These are phyloP conservation scores for Eptesicus fuscus DNA, from an alignment of 2,113 vertebrate species.

Conservation along the genomic window DNA sequence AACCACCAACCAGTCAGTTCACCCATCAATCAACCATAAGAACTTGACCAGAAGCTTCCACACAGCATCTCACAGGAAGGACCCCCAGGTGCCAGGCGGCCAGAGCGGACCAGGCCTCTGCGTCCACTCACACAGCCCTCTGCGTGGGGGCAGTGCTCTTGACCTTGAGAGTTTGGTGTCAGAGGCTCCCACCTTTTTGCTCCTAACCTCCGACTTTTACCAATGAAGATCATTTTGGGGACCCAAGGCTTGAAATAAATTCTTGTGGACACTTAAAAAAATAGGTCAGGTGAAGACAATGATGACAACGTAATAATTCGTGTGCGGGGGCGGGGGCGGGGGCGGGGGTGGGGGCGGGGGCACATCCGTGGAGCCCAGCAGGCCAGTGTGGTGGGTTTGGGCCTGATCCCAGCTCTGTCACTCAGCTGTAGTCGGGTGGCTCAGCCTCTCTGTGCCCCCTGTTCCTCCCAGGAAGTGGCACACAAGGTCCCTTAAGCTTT, in stretches of 20 bases:
- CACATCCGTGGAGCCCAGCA: background rate
- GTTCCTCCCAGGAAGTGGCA: background rate
- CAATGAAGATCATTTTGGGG: background rate
- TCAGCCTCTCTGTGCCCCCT: background rate
- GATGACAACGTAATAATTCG: background rate
- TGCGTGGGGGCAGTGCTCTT: background rate
- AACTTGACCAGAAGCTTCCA: background rate
- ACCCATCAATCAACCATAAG: background rate
- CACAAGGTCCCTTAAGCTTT: background rate
- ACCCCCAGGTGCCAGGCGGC: background rate
- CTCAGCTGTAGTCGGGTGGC: background rate
- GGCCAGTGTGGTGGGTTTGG: background rate
- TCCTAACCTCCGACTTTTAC: background rate
- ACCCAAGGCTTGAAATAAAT: background rate
- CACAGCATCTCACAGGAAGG: background rate
- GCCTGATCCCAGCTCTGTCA: background rate
- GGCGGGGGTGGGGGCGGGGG: fast-evolving
- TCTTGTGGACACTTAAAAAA: background rate
- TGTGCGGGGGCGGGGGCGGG: background rate
- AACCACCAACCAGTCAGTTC: background rate
- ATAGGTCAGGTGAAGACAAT: background rate
- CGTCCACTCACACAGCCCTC: background rate
- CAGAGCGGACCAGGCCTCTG: background rate
- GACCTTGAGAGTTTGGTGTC: background rate
- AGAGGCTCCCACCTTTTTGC: background rate